These are phyloP conservation scores for Epistrophella euchroma DNA, from an alignment of 2,888 invertebrate genomes.

Conservation along the genomic window DNA sequence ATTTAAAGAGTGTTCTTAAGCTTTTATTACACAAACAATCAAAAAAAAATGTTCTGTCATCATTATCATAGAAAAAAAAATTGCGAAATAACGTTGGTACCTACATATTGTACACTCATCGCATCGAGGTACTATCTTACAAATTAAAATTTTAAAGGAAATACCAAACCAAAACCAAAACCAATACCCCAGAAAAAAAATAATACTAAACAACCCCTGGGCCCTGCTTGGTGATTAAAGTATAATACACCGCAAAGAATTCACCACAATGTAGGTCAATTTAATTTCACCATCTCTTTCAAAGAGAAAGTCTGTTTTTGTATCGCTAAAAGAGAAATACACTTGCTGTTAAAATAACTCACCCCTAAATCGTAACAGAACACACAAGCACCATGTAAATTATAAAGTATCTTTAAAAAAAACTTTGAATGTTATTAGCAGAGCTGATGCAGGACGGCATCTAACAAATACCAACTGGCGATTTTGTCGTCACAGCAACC, in stretches of 20 bases:
- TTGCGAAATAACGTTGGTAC: slow-evolving; percentile 10
- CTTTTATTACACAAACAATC: background rate
- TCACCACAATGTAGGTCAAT: slow-evolving; percentile 30
- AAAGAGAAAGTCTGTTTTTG: background rate
- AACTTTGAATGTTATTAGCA: slow-evolving; percentile 1
- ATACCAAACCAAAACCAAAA: background rate
- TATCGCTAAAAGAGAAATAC: background rate
- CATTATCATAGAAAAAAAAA: background rate
- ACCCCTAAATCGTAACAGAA: slow-evolving; percentile 19
- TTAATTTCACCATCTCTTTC: slow-evolving; percentile 8
- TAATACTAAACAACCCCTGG: background rate
- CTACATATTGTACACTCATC: slow-evolving; percentile 2
- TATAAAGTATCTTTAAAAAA: background rate
- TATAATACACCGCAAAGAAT: background rate
- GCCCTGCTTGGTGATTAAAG: background rate
- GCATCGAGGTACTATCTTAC: background rate
- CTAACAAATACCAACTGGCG: background rate
- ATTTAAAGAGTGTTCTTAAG: background rate
- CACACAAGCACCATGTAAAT: background rate
- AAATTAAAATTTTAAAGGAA: slow-evolving; percentile 7
- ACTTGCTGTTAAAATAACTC: slow-evolving; percentile 6
- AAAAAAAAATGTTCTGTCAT: slow-evolving; percentile 18
- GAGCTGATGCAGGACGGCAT: slow-evolving; percentile 14
- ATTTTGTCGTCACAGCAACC: slow-evolving; percentile 1
- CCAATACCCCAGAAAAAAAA: too few relatives aligned